A percentile compares a stretch with the other conserved stretches of the same genome.
phyloP scores from a whole-genome alignment of 2,888 invertebrate species.

The Patella pellucida region DNA sequence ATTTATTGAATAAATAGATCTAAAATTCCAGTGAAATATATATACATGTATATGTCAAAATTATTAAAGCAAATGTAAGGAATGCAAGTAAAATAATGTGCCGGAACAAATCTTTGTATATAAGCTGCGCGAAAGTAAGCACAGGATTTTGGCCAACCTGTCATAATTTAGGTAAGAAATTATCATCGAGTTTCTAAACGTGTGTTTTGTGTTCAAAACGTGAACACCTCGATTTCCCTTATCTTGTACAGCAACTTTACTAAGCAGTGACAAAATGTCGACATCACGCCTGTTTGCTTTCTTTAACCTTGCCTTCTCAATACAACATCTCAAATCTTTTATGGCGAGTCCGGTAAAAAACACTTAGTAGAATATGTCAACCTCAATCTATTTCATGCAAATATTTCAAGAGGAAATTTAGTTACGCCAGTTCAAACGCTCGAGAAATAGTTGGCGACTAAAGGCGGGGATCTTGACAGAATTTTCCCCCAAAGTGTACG shows the following conservation, averaged over 20 bases:
- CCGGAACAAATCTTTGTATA: no score
- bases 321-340: background rate
- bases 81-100: no score
- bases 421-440: no score
- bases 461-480: conserved; percentile 3
- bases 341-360: background rate
- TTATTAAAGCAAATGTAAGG: no score
- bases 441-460: background rate
- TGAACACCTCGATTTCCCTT: background rate
- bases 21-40: no score
- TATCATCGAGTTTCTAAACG: background rate
- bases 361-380: background rate
- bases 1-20: no score
- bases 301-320: conserved; percentile 1
- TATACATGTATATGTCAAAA: no score
- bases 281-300: conserved; percentile 9
- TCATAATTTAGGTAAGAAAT: background rate
- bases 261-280: background rate
- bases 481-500: background rate
- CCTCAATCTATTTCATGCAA: background rate
- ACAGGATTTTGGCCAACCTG: background rate
- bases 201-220: background rate
- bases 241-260: background rate
- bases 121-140: no score
- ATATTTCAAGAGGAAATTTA: background rate